Percentiles rank a stretch among this genome's conserved stretches.
phyloP scores from a whole-genome alignment of 2,113 vertebrate species.

The human (Homo sapiens) region DNA sequence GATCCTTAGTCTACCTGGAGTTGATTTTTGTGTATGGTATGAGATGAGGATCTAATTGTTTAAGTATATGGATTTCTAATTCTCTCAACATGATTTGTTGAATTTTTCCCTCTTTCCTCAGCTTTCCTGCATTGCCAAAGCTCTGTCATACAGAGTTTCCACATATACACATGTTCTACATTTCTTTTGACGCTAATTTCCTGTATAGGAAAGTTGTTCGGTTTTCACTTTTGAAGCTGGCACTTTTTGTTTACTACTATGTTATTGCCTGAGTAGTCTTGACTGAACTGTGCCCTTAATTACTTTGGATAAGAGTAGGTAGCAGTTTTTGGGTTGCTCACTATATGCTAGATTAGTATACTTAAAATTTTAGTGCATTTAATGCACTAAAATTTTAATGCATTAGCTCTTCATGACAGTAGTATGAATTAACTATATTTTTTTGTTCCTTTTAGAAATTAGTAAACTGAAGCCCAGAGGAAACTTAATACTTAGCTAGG shows the following conservation, averaged over 20 bases:
- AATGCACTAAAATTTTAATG: not conserved
- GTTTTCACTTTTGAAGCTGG: not conserved
- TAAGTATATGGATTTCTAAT: not conserved
- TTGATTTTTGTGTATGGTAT: not conserved
- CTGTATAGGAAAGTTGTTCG: not conserved
- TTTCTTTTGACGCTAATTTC: not conserved
- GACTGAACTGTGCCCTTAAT: not conserved
- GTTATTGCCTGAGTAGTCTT: not conserved
- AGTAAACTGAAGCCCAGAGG: not conserved
- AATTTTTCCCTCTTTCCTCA: not conserved
- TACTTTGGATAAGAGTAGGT: not conserved
- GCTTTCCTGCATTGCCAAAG: not conserved
- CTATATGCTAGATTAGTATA: not conserved
- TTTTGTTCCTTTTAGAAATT: not conserved
- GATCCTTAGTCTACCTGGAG: not conserved
- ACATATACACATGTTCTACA: not conserved
- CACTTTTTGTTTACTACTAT: not conserved
- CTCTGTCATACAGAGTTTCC: not conserved
- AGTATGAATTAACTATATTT: not conserved
- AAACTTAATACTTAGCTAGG: not conserved
- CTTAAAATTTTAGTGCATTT: not conserved
- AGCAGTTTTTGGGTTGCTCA: not conserved
- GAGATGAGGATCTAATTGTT: not conserved
- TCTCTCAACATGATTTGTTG: not conserved
- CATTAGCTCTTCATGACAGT: not conserved